phyloP scores from a whole-genome alignment of 2,797 vertebrate genomes.

The Siniperca undulata region DNA sequence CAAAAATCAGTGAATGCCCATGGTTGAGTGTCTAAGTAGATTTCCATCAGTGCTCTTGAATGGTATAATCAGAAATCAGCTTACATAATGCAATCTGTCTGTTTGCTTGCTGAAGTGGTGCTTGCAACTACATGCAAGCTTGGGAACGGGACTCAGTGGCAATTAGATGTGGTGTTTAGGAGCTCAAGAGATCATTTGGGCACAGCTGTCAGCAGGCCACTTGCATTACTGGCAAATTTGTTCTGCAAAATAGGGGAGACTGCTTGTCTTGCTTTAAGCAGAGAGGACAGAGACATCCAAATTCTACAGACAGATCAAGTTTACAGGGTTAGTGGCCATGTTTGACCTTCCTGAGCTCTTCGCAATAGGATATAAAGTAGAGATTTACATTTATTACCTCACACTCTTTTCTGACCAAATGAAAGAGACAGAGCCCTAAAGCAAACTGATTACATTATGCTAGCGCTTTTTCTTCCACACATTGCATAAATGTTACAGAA shows the following conservation, averaged over 20 bases:
- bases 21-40: slow-evolving; percentile 19
- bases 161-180: slow-evolving; percentile 49
- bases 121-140: slow-evolving; percentile 17
- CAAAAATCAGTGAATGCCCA: slow-evolving; percentile 18
- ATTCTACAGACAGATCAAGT: slow-evolving; percentile 1
- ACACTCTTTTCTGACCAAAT: background rate
- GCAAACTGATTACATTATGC: background rate
- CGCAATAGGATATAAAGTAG: slow-evolving; percentile 4
- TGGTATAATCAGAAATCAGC: slow-evolving; percentile 46
- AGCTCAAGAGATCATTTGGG: slow-evolving; percentile 53
- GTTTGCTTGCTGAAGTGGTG: slow-evolving; percentile 43
- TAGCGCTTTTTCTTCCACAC: background rate
- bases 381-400: slow-evolving; percentile 15
- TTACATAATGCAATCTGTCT: slow-evolving; percentile 35
- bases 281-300: background rate
- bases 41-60: slow-evolving; percentile 40
- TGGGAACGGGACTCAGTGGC: slow-evolving; percentile 31
- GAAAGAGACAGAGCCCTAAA: background rate
- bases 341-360: slow-evolving; percentile 17
- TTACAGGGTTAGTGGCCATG: background rate
- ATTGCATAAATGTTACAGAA: background rate
- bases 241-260: background rate
- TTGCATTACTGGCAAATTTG: slow-evolving; percentile 35
- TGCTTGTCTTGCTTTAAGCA: slow-evolving; percentile 8
- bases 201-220: slow-evolving; percentile 49